Conservation (phyloP, 2,797 vertebrate genomes). For the Betta splendens region DNA sequence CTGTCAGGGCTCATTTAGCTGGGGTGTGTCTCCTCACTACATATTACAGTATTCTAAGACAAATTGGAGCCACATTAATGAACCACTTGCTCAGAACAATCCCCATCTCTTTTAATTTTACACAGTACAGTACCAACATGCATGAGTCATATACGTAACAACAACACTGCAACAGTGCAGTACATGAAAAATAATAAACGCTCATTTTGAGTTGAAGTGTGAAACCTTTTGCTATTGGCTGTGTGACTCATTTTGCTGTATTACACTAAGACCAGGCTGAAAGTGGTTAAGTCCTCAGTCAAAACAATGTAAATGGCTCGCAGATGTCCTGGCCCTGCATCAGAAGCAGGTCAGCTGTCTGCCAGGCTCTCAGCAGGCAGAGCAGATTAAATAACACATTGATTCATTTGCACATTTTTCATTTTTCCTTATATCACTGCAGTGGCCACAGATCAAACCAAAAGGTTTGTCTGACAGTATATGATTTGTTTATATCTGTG, state of each 20-base stretch:
- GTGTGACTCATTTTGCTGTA: not conserved
- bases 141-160: too few relatives aligned
- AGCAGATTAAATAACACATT: constrained; percentile 69
- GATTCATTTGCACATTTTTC: constrained; percentile 55
- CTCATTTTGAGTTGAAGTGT: not conserved
- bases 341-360: constrained; percentile 51
- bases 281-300: constrained; percentile 39
- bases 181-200: too few relatives aligned
- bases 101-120: constrained; percentile 34
- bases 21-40: constrained; percentile 56
- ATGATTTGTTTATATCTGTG: constrained; percentile 14
- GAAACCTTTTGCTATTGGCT: not conserved
- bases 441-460: constrained; percentile 28
- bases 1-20: constrained; percentile 67
- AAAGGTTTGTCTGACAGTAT: constrained; percentile 1
- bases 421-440: constrained; percentile 16
- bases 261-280: not conserved
- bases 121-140: too few relatives aligned
- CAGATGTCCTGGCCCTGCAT: constrained; percentile 44
- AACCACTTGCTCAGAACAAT: constrained; percentile 31
- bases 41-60: constrained; percentile 50
- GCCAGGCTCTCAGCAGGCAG: constrained; percentile 68
- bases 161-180: too few relatives aligned
- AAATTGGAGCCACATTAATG: constrained; percentile 50
- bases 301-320: constrained; percentile 73